Percentiles rank a stretch among this genome's conserved stretches.
phyloP scores from a whole-genome alignment of 2,888 invertebrate species.

The Oxytorus armatus region DNA sequence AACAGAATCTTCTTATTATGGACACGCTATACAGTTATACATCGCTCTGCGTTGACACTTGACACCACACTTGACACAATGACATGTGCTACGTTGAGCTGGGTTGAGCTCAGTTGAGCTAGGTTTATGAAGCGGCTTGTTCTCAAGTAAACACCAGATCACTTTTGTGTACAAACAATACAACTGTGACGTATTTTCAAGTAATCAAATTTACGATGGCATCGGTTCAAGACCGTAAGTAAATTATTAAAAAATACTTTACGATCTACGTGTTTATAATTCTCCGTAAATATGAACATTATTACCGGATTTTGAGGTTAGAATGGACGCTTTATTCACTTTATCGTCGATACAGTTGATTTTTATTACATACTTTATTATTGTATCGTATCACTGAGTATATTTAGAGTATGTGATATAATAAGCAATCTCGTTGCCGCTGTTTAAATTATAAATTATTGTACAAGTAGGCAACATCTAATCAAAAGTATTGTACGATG shows the following conservation, averaged over 20 bases:
- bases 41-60: too few relatives aligned
- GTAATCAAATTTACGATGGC: slow-evolving; percentile 69
- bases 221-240: slow-evolving; percentile 76
- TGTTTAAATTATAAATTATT: neutral
- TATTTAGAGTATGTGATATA: neutral
- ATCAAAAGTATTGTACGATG: too few relatives aligned
- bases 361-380: neutral
- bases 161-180: slow-evolving; percentile 47
- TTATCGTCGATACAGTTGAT: slow-evolving; percentile 1
- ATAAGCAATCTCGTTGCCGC: neutral
- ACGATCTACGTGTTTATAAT: neutral
- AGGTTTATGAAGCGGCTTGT: slow-evolving; percentile 14
- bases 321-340: slow-evolving; percentile 27
- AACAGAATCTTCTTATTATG: too few relatives aligned
- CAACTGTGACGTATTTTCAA: neutral
- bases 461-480: too few relatives aligned
- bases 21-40: too few relatives aligned
- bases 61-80: too few relatives aligned
- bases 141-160: slow-evolving; percentile 25
- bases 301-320: slow-evolving; percentile 48
- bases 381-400: neutral
- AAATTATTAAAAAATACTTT: slow-evolving; percentile 24
- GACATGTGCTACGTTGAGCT: too few relatives aligned
- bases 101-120: too few relatives aligned
- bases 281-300: slow-evolving; percentile 8